phyloP scores from a whole-genome alignment of 2,113 vertebrate species.

The Onychorhynchus coronatus region DNA sequence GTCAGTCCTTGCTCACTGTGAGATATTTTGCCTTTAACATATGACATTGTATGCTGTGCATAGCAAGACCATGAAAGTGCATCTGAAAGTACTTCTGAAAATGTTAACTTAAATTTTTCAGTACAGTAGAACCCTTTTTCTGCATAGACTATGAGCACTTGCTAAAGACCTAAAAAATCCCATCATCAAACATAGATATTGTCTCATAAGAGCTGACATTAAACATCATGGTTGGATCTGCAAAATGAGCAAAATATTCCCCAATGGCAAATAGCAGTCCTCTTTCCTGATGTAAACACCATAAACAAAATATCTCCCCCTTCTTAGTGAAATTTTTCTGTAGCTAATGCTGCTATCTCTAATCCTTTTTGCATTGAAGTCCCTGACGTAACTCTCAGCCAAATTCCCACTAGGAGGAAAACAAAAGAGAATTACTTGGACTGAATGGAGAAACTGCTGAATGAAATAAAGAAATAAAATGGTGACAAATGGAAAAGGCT shows the following conservation, averaged over 20 bases:
- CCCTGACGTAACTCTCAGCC: not conserved
- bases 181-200: not conserved
- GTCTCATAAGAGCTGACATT: not conserved
- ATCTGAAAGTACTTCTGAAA: not conserved
- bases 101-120: not conserved
- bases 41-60: fast-evolving
- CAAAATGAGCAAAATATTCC: not conserved
- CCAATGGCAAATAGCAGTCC: not conserved
- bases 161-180: not conserved
- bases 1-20: not conserved
- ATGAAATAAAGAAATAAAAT: not conserved
- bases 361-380: not conserved
- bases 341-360: not conserved
- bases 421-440: not conserved
- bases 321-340: not conserved
- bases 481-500: not conserved
- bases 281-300: not conserved
- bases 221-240: not conserved
- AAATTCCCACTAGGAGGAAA: not conserved
- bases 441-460: not conserved
- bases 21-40: not conserved
- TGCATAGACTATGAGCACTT: not conserved
- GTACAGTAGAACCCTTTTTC: not conserved
- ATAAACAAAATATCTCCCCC: not conserved
- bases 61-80: not conserved